Evolutionary conservation across 2,797 vertebrate genomes (phyloP).

Genomic region (Heliangelus exortis): DNA sequence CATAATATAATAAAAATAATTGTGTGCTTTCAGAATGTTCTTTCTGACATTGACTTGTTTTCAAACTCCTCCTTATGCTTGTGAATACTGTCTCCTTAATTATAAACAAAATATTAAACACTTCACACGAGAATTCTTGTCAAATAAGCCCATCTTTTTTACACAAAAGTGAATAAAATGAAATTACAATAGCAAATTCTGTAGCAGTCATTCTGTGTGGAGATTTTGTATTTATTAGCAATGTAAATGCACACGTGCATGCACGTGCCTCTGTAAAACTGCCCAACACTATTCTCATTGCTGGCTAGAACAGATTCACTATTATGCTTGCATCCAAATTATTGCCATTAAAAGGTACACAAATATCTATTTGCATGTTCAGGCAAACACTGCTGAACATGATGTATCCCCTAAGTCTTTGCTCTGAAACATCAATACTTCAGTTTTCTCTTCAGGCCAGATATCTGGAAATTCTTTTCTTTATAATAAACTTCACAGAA

Average conservation of each 20-base stretch:
- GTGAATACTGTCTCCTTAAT: background rate
- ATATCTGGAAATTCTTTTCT: constrained; percentile 4
- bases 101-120: background rate
- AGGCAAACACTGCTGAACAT: background rate
- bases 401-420: background rate
- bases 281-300: background rate
- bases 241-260: background rate
- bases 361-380: background rate
- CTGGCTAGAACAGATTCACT: background rate
- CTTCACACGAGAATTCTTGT: background rate
- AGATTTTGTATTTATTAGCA: background rate
- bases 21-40: background rate
- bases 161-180: background rate
- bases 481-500: background rate
- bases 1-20: background rate
- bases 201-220: background rate
- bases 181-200: background rate
- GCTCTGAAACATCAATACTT: constrained; percentile 40
- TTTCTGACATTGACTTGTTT: background rate
- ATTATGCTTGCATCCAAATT: background rate
- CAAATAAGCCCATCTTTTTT: background rate
- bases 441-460: background rate
- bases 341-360: background rate
- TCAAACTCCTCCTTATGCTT: background rate
- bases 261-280: background rate